phyloP scores from a whole-genome alignment of 64 coral and sea anemone genomes.

The Hydrozoanthus tunicans region DNA sequence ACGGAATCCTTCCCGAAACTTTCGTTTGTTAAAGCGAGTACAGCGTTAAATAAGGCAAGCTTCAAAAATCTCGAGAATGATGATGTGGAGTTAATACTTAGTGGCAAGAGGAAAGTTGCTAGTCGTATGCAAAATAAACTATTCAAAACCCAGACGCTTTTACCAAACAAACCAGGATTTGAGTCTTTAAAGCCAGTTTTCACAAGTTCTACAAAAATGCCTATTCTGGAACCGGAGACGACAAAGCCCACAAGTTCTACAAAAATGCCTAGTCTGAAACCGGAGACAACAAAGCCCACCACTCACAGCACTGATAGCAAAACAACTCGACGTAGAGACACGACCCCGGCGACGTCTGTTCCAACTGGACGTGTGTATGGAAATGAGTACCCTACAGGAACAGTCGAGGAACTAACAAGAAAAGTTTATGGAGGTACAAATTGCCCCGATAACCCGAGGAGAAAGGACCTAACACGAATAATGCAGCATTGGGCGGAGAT shows the following conservation, averaged over 20 bases:
- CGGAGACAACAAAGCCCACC: neutral
- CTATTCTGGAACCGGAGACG: too few species aligned
- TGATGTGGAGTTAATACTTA: neutral
- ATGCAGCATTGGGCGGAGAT: slow-evolving; percentile 57
- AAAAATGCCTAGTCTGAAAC: too few species aligned
- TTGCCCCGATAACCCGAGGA: slow-evolving; percentile 68
- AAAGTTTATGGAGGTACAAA: slow-evolving; percentile 67
- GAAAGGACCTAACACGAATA: slow-evolving; percentile 31
- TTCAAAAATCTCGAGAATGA: neutral
- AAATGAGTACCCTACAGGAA: neutral
- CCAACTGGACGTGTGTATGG: neutral
- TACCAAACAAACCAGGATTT: too few species aligned
- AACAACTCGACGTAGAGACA: neutral
- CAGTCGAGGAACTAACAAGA: slow-evolving; percentile 32
- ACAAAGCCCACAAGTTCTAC: too few species aligned
- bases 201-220: too few species aligned
- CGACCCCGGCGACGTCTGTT: neutral
- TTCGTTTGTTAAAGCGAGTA: neutral
- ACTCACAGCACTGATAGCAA: neutral
- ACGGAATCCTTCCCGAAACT: neutral
- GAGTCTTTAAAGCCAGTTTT: too few species aligned
- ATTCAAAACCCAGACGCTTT: too few species aligned
- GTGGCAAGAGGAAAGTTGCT: neutral
- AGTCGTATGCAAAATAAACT: too few species aligned
- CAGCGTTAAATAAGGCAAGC: neutral